phyloP scores from a whole-genome alignment of 2,113 vertebrate species.

The Camelus bactrianus region DNA sequence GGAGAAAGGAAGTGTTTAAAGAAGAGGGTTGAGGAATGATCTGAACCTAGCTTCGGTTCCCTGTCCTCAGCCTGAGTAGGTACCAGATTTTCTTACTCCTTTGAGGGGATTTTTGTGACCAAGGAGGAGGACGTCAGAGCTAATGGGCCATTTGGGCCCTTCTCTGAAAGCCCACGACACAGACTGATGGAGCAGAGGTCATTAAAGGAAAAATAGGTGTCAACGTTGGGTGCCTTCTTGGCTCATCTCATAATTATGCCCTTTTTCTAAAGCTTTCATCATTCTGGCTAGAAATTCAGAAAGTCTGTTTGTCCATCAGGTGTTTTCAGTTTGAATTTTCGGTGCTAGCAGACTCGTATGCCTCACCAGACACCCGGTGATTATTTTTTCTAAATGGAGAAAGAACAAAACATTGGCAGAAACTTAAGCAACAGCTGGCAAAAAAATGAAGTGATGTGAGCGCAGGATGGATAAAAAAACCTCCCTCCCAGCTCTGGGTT shows the following conservation, averaged over 20 bases:
- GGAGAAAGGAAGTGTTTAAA: background rate
- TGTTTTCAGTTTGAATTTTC: constrained; percentile 72
- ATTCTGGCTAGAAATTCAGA: constrained; percentile 46
- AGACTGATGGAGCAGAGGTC: constrained; percentile 57
- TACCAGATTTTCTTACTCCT: background rate
- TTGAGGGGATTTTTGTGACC: background rate
- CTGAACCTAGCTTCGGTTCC: constrained; percentile 9
- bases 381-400: constrained; percentile 88
- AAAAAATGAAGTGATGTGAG: constrained; percentile 35
- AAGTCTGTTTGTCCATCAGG: constrained; percentile 71
- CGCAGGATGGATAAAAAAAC: background rate
- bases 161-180: constrained; percentile 21
- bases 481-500: constrained; percentile 29
- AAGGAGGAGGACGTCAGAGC: constrained; percentile 60
- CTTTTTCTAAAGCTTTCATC: constrained; percentile 79
- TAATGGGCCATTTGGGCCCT: constrained; percentile 51
- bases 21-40: background rate
- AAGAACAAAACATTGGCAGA: constrained; percentile 92
- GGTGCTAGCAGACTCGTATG: constrained; percentile 62
- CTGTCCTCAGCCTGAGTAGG: background rate
- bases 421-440: constrained; percentile 72
- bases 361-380: constrained; percentile 80
- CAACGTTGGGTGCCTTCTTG: constrained; percentile 54
- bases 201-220: background rate
- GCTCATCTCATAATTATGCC: constrained; percentile 72